These are phyloP conservation scores for Abrostola triplasia DNA, from an alignment of 2,888 invertebrate species.

Conservation along the genomic window DNA sequence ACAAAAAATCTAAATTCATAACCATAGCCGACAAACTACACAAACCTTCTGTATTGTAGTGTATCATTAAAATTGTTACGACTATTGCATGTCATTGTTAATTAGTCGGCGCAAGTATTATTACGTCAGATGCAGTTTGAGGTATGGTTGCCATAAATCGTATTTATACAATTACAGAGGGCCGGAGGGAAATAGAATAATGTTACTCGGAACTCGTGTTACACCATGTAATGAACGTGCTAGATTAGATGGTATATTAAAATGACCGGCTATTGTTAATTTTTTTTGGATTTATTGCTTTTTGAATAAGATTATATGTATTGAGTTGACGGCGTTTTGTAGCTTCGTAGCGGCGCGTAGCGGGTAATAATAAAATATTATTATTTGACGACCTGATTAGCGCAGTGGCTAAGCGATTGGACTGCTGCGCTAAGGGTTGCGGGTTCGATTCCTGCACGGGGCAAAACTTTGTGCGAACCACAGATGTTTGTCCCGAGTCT, in stretches of 20 bases:
- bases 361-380: too few relatives aligned
- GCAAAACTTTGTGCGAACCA: too few relatives aligned
- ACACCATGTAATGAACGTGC: conserved; percentile 22
- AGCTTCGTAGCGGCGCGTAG: too few relatives aligned
- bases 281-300: too few relatives aligned
- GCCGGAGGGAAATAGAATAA: conserved; percentile 34
- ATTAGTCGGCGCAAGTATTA: conserved; percentile 37
- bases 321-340: too few relatives aligned
- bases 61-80: conserved; percentile 40
- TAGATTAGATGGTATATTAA: conserved; percentile 16
- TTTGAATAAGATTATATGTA: too few relatives aligned
- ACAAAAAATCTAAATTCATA: background rate
- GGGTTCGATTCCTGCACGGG: too few relatives aligned
- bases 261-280: conserved; percentile 19
- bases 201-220: conserved; percentile 5
- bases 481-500: too few relatives aligned
- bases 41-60: conserved; percentile 7
- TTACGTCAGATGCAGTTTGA: conserved; percentile 42
- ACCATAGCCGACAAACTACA: conserved; percentile 14
- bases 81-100: conserved; percentile 45
- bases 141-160: conserved; percentile 41
- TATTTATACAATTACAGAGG: conserved; percentile 38
- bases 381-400: too few relatives aligned
- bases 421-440: too few relatives aligned
- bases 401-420: too few relatives aligned